These are phyloP conservation scores for Argyra leucocephala DNA, from an alignment of 2,888 invertebrate genomes.

Conservation along the genomic window DNA sequence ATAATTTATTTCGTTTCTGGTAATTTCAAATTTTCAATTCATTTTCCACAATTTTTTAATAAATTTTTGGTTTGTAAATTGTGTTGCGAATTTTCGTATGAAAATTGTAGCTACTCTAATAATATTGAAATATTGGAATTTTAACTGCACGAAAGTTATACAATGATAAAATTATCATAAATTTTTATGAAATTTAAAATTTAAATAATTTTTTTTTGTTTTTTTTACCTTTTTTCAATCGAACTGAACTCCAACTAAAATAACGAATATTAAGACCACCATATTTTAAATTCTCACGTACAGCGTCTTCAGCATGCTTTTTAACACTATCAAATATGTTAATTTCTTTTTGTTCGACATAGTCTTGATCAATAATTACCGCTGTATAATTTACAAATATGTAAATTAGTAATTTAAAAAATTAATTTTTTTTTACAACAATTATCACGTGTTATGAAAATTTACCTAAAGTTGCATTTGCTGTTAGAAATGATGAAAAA, in stretches of 20 bases:
- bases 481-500: constrained; percentile 61
- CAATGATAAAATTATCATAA: too few species aligned
- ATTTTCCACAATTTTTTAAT: too few species aligned
- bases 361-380: constrained; percentile 60
- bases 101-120: too few species aligned
- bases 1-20: too few species aligned
- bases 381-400: constrained; percentile 44
- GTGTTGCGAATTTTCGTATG: too few species aligned
- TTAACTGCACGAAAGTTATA: too few species aligned
- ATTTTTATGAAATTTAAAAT: too few species aligned
- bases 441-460: too few species aligned
- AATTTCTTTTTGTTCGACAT: constrained; percentile 54
- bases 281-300: constrained; percentile 55
- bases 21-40: too few species aligned
- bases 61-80: too few species aligned
- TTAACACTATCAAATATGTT: constrained; percentile 49
- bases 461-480: constrained; percentile 65
- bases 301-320: constrained; percentile 53
- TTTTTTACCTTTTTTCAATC: constrained; percentile 56
- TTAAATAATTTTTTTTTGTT: too few species aligned
- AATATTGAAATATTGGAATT: too few species aligned
- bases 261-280: constrained; percentile 61
- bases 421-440: neutral
- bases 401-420: neutral
- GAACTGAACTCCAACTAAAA: constrained; percentile 58